phyloP scores from a whole-genome alignment of 2,888 invertebrate species.

The Stenotaenia linearis region DNA sequence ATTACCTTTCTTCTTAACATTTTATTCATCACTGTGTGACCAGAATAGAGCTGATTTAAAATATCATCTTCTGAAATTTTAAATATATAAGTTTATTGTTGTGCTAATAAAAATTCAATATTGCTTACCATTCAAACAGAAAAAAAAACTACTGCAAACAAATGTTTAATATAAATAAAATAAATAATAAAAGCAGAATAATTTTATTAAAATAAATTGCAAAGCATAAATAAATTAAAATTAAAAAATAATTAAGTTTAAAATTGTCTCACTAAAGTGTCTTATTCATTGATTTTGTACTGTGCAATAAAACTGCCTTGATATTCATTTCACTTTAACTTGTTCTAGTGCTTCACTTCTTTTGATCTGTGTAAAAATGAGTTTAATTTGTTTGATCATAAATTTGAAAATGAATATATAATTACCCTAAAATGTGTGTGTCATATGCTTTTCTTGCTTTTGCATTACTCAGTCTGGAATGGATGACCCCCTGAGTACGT shows the following conservation, averaged over 20 bases:
- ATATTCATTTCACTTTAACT: too few relatives aligned
- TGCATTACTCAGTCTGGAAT: neutral
- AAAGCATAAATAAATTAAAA: neutral
- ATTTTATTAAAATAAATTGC: neutral
- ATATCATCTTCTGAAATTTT: neutral
- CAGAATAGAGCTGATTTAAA: neutral
- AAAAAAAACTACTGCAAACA: neutral
- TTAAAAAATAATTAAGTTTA: neutral
- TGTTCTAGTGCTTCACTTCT: neutral
- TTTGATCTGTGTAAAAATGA: neutral
- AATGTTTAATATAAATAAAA: neutral
- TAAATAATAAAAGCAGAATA: neutral
- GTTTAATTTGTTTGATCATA: neutral
- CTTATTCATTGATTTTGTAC: neutral
- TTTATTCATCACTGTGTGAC: neutral
- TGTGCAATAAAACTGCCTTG: neutral
- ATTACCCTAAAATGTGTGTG: neutral
- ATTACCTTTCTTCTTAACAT: slow-evolving; percentile 14
- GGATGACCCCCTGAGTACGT: too few relatives aligned
- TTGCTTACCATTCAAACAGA: neutral
- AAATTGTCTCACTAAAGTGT: neutral
- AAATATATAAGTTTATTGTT: too few relatives aligned
- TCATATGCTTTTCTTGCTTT: neutral
- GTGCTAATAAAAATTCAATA: neutral
- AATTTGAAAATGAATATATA: neutral